Evolutionary conservation across 2,797 vertebrate species (phyloP), one percentile per base, ranked within the genome.

Genomic region (Argya squamiceps): DNA sequence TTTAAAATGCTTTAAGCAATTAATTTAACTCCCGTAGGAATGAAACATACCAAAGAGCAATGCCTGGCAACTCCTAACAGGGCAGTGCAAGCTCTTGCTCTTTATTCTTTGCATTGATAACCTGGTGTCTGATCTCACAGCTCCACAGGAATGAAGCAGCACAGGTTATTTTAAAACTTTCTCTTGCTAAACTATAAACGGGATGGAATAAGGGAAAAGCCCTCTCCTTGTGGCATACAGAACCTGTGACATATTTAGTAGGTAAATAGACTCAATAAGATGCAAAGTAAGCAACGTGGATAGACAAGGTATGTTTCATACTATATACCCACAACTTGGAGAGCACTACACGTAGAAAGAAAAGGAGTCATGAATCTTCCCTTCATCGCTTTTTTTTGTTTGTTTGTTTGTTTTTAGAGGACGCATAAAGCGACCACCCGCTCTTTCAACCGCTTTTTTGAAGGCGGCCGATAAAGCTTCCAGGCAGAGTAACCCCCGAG

Each of bases 91-190:
- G 80, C 44, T 64, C 41, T 19, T 18, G 13, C 14, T 59, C 60
- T n/a, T 37, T 47, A 27, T 34, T 44, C 58, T 88, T 81, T 52
- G 36, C 75, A 17, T 8, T 53, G 20, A 64, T 13, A 92, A 75
- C 15, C 70, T 10, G n/a, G 29, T 7, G 60, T 59, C 68, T 46
- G 58, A 89, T 34, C 46, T 90, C 20, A 78, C 64, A 69, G 68
- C 36, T 92, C 78, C 87, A 39, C 15, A 19, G 50, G 71, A 95
- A 96, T 14, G 73, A 82, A 88, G 36, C 37, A 47, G 46, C 46
- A 47, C 23, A 69, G 41, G 9, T 34, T 58, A 70, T 77, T 92
- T 71, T 63, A 88, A 91, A 98, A 97, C 92, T 98, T 97, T 86
- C 30, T 50, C 53, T 89, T 82, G 37, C 91, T 77, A 89, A 94